Evolutionary conservation across 1,140 invertebrate species (phyloP).

Genomic region (Philotrypesis tridentata): DNA sequence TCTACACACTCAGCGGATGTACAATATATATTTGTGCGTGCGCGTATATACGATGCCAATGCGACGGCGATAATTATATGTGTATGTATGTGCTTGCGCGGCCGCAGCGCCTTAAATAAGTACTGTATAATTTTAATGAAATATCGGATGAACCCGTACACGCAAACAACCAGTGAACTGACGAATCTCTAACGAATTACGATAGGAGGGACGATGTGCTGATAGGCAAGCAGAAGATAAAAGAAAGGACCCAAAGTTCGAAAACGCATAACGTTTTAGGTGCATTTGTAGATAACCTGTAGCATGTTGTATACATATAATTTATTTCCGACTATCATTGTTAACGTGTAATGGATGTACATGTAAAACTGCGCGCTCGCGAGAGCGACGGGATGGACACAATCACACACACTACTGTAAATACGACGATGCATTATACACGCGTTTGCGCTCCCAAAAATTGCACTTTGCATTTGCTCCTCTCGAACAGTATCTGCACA

Average conservation of each 20-base stretch:
- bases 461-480: not conserved
- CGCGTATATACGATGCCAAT: too few relatives aligned
- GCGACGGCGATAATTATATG: not conserved
- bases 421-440: slow-evolving; percentile 19
- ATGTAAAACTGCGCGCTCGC: not conserved
- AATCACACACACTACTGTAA: too few relatives aligned
- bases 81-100: slow-evolving; percentile 3
- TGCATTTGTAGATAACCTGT: slow-evolving; percentile 19
- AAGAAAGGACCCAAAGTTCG: slow-evolving; percentile 17
- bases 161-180: slow-evolving; percentile 25
- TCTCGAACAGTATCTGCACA: slow-evolving; percentile 27
- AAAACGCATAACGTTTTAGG: slow-evolving; percentile 33
- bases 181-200: slow-evolving; percentile 32
- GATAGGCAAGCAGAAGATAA: not conserved
- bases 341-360: slow-evolving; percentile 19
- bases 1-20: slow-evolving; percentile 6
- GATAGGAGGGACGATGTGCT: too few relatives aligned
- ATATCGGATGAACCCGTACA: not conserved
- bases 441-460: not conserved
- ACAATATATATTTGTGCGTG: too few relatives aligned
- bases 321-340: slow-evolving; percentile 32
- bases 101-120: slow-evolving; percentile 28
- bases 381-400: slow-evolving; percentile 29
- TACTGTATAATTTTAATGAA: slow-evolving; percentile 20
- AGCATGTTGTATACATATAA: slow-evolving; percentile 5